Conservation (phyloP, 2,888 invertebrate genomes). For the Mythimna lalbum region DNA sequence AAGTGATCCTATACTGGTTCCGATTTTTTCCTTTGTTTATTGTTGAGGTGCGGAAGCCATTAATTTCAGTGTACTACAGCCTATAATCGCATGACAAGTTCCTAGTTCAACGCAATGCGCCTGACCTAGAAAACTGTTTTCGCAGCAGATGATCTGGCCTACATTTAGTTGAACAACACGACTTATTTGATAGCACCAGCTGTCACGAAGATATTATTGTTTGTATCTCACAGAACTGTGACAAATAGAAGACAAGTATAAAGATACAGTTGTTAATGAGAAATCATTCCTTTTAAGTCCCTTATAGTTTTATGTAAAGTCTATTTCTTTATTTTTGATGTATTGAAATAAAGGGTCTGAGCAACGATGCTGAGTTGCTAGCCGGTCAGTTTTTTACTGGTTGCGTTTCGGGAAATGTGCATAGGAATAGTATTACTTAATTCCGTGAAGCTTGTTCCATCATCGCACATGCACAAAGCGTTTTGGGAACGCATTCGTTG, state of each 20-base stretch:
- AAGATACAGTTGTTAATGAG: constrained; percentile 4
- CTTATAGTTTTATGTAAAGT: too few relatives aligned
- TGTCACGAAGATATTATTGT: constrained; percentile 43
- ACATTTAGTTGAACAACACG: constrained; percentile 50
- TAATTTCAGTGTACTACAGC: not conserved
- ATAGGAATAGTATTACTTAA: too few relatives aligned
- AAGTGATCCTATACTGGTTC: too few relatives aligned
- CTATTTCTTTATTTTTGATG: not conserved
- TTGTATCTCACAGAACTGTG: constrained; percentile 2
- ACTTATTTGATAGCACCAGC: constrained; percentile 46
- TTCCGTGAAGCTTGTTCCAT: too few relatives aligned
- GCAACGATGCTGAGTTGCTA: too few relatives aligned
- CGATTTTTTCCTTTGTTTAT: too few relatives aligned
- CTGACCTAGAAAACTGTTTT: constrained; percentile 55
- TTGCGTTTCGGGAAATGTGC: too few relatives aligned
- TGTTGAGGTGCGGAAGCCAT: too few relatives aligned
- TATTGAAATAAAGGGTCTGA: too few relatives aligned
- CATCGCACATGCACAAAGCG: too few relatives aligned
- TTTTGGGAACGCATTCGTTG: too few relatives aligned
- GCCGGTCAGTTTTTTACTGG: too few relatives aligned
- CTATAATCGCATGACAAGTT: not conserved
- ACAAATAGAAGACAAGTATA: constrained; percentile 2
- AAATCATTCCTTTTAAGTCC: not conserved
- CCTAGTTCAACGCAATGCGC: constrained; percentile 47
- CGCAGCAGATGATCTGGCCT: constrained; percentile 55